Base-by-base conservation (phyloP, 2,113 vertebrate genomes). In the Helogale parvula region DNA sequence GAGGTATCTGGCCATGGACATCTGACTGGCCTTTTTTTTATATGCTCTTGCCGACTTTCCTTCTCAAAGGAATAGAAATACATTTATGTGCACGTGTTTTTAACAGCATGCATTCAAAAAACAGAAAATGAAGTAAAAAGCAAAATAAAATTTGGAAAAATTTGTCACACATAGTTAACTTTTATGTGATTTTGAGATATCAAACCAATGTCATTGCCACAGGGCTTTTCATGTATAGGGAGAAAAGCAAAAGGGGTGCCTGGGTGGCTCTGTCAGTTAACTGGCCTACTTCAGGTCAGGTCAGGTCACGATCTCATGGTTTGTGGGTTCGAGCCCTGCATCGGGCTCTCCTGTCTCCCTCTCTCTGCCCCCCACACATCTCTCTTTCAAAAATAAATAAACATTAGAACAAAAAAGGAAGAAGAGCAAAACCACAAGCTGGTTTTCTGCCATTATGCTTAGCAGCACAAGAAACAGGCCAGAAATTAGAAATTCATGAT, bases 81-180 rank as follows among this genome's bases (percentile, higher is more conserved):
- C 17, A 47, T 72, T 72, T 74, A 27, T 74, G 7, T 33, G 17
- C 74, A 65, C 45, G 16, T 84, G 38, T 63, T 69, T 52, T 93
- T 66, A 86, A 68, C 7, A 85, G 9, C 16, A 77, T 92, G 1
- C 4, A 33, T 63, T 35, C 15, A 69, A 94, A 84, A 96, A 33
- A 68, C 8, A 31, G 19, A 84, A 91, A 81, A 91, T 15, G 38
- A 94, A 79, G 72, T 95, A 74, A 74, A 89, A 91, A 5, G 5
- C 25, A 86, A 90, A 79, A 65, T 94, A 90, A 94, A 94, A 86
- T 35, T 92, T 92, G 54, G 6, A 45, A 83, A 90, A 85, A 63
- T 12, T 16, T 14, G 23, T 85, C 45, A 50, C 3, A 95, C 17
- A 68, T 50, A 77, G n/a, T 50, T 50, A 77, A 90, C 0, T 2